Evolutionary conservation across 2,888 invertebrate genomes (phyloP).

Genomic region (Temnothorax ravouxi): DNA sequence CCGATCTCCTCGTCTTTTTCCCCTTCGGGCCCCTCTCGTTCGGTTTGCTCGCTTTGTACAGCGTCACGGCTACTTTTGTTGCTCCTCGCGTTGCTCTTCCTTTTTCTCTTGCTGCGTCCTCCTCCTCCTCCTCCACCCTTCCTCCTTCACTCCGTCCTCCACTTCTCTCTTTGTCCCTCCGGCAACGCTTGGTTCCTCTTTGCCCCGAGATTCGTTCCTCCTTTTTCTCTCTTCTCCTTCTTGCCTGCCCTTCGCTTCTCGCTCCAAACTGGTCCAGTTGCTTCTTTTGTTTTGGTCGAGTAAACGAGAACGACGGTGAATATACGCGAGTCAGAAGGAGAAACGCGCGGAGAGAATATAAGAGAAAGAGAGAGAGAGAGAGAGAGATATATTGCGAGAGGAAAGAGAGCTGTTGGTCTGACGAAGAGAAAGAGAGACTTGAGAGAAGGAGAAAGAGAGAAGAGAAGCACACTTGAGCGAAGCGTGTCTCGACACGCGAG

Average conservation of each 20-base stretch:
- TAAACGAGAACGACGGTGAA: constrained; percentile 60
- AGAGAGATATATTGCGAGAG: constrained; percentile 54
- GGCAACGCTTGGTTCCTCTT: constrained; percentile 45
- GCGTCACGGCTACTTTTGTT: constrained; percentile 80
- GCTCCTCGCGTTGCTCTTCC: constrained; percentile 70
- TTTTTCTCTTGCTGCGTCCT: constrained; percentile 65
- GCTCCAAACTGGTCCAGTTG: constrained; percentile 58
- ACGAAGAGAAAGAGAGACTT: constrained; percentile 40
- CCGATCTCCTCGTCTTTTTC: constrained; percentile 74
- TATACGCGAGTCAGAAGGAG: constrained; percentile 22
- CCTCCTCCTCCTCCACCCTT: constrained; percentile 50
- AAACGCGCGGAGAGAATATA: constrained; percentile 37
- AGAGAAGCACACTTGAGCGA: constrained; percentile 76
- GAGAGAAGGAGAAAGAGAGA: constrained; percentile 49
- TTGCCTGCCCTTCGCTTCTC: constrained; percentile 55
- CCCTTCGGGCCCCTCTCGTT: constrained; percentile 65
- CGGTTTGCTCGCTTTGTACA: constrained; percentile 75
- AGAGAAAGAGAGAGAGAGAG: too few relatives aligned
- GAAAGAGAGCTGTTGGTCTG: constrained; percentile 35
- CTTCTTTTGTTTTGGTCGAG: constrained; percentile 70
- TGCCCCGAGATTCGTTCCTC: constrained; percentile 48
- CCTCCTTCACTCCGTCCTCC: constrained; percentile 57
- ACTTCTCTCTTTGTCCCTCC: constrained; percentile 48
- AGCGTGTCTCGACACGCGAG: constrained; percentile 83
- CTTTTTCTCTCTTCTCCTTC: constrained; percentile 57